Conservation (phyloP, 92 coral and sea anemone genomes). For the Scolanthus callimorphus region DNA sequence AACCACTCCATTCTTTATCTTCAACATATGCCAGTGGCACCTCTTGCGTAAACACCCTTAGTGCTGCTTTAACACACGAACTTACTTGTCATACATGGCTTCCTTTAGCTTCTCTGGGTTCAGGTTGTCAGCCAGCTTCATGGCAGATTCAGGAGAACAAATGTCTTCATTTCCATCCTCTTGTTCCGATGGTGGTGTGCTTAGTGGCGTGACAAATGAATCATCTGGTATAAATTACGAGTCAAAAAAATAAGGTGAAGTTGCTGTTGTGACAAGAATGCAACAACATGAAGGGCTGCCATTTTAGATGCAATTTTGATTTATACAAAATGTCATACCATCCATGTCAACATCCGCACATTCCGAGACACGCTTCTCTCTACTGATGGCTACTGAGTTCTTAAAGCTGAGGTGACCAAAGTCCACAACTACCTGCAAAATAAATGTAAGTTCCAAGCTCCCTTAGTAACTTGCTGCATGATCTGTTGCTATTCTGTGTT, state of each 20-base stretch:
- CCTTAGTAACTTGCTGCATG: too few relatives aligned
- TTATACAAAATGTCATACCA: too few relatives aligned
- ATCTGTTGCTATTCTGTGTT: too few relatives aligned
- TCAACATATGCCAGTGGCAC: too few relatives aligned
- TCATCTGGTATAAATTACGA: slow-evolving; percentile 71
- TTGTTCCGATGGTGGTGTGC: slow-evolving; percentile 86
- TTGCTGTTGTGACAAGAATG: too few relatives aligned
- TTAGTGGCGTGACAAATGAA: slow-evolving; percentile 92
- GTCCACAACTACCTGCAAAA: slow-evolving; percentile 50
- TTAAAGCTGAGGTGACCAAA: slow-evolving; percentile 71
- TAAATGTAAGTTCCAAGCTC: neutral
- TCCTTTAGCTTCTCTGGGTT: slow-evolving; percentile 15
- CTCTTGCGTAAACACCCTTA: too few relatives aligned
- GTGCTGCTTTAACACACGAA: too few relatives aligned
- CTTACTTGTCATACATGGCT: slow-evolving; percentile 52
- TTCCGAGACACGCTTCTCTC: slow-evolving; percentile 50
- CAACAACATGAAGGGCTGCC: too few relatives aligned
- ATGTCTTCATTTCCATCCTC: slow-evolving; percentile 26
- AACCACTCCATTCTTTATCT: too few relatives aligned
- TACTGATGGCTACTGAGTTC: slow-evolving; percentile 66
- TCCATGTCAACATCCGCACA: slow-evolving; percentile 49
- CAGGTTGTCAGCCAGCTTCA: slow-evolving; percentile 26
- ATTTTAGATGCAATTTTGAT: too few relatives aligned
- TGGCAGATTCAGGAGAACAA: slow-evolving; percentile 19
- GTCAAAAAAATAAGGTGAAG: too few relatives aligned